Evolutionary conservation across 2,113 vertebrate species (phyloP).

Genomic region (Carlito syrichta): DNA sequence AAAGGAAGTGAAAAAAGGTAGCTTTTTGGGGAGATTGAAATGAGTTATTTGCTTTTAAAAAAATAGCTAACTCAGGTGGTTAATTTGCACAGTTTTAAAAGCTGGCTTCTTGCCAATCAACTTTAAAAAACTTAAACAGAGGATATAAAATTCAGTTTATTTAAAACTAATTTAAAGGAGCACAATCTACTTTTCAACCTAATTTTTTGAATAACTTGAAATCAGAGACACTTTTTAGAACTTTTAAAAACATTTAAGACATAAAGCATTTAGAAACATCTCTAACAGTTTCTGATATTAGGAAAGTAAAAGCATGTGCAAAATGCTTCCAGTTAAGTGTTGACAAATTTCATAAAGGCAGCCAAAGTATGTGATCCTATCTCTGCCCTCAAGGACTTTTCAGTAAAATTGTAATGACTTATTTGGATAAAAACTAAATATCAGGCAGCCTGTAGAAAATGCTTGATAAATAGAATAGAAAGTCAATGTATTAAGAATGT

Average conservation of each 20-base stretch:
- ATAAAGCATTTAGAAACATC: not conserved
- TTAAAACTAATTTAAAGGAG: conserved; percentile 11
- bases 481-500: not conserved
- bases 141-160: conserved; percentile 18
- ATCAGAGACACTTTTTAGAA: conserved; percentile 9
- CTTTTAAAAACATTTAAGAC: not conserved
- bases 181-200: not conserved
- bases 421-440: not conserved
- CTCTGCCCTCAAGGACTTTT: not conserved
- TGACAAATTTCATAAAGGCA: not conserved
- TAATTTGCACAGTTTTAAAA: conserved; percentile 32
- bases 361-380: not conserved
- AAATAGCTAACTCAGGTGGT: not conserved
- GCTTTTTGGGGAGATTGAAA: not conserved
- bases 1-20: conserved; percentile 15
- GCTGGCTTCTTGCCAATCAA: conserved; percentile 17
- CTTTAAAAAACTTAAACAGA: not conserved
- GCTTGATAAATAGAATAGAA: not conserved
- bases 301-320: not conserved
- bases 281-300: not conserved
- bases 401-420: not conserved
- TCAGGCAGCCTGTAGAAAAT: not conserved
- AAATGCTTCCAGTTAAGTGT: not conserved
- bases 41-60: not conserved
- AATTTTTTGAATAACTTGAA: conserved; percentile 19